phyloP scores from a whole-genome alignment of 2,113 vertebrate species.

The Strigops habroptila region DNA sequence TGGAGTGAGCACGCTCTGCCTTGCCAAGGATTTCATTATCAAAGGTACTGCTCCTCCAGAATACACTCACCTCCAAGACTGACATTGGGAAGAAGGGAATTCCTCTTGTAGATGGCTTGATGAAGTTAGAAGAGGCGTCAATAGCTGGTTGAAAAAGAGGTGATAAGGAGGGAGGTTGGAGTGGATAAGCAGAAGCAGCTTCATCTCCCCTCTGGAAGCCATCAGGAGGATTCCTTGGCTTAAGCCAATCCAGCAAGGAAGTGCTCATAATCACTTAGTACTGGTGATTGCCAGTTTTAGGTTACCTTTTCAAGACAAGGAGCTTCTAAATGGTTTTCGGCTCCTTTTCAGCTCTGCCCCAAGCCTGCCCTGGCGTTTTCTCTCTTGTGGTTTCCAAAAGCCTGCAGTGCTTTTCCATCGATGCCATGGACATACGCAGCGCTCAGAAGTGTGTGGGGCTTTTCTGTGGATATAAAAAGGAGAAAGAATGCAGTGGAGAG shows the following conservation, averaged over 20 bases:
- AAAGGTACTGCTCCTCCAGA: neutral
- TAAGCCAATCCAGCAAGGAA: neutral
- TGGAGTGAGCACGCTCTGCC: neutral
- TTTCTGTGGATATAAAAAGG: neutral
- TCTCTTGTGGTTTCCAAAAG: neutral
- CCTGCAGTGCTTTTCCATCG: neutral
- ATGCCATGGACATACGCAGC: neutral
- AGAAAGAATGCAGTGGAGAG: neutral
- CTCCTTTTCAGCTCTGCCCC: neutral
- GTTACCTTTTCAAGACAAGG: neutral
- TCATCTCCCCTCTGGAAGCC: accelerated
- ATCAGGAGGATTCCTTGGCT: neutral
- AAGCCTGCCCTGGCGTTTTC: neutral
- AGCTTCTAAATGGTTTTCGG: neutral
- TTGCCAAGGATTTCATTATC: neutral
- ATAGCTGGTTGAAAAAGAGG: neutral
- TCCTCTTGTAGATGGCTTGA: neutral
- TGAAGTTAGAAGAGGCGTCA: neutral
- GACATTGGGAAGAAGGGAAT: neutral
- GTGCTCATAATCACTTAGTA: accelerated
- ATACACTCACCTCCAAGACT: neutral
- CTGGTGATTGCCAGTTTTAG: neutral
- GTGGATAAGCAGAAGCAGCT: neutral
- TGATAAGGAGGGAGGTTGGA: accelerated
- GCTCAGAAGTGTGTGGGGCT: accelerated